phyloP scores from a whole-genome alignment of 53 echinoderm and acorn worm species.

The Actinopyga echinites region DNA sequence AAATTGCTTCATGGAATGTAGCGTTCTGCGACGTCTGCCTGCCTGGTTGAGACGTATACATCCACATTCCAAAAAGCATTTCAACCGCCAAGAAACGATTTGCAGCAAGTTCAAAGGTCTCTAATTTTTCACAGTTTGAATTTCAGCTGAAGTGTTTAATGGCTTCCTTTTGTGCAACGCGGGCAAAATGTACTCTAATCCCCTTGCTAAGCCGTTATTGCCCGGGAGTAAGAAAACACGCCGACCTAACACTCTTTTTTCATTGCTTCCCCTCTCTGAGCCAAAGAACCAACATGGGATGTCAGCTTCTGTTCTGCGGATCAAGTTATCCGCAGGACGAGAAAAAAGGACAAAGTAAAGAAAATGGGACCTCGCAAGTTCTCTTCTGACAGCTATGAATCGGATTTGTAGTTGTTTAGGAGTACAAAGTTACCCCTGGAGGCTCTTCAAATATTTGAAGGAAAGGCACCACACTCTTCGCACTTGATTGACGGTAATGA shows the following conservation, averaged over 20 bases:
- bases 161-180: constrained; percentile 29
- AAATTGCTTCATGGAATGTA: too few relatives aligned
- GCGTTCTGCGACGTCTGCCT: too few relatives aligned
- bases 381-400: constrained; percentile 25
- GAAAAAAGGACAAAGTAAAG: background rate
- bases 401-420: constrained; percentile 33
- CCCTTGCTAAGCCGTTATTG: constrained; percentile 36
- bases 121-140: constrained; percentile 35
- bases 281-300: constrained; percentile 19
- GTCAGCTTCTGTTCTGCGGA: constrained; percentile 37
- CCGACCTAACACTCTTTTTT: constrained; percentile 17
- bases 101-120: too few relatives aligned
- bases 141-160: constrained; percentile 26
- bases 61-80: too few relatives aligned
- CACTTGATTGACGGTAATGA: constrained; percentile 40
- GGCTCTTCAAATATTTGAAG: constrained; percentile 35
- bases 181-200: constrained; percentile 36
- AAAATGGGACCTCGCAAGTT: constrained; percentile 17
- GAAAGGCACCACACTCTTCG: constrained; percentile 14
- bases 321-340: background rate
- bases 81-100: too few relatives aligned
- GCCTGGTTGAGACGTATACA: too few relatives aligned
- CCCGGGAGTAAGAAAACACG: constrained; percentile 32
- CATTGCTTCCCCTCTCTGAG: background rate
- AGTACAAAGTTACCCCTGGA: constrained; percentile 35